A percentile compares a stretch with the other conserved stretches of the same genome.
Conservation (phyloP, 2,113 vertebrate genomes). For the Isurus oxyrinchus region DNA sequence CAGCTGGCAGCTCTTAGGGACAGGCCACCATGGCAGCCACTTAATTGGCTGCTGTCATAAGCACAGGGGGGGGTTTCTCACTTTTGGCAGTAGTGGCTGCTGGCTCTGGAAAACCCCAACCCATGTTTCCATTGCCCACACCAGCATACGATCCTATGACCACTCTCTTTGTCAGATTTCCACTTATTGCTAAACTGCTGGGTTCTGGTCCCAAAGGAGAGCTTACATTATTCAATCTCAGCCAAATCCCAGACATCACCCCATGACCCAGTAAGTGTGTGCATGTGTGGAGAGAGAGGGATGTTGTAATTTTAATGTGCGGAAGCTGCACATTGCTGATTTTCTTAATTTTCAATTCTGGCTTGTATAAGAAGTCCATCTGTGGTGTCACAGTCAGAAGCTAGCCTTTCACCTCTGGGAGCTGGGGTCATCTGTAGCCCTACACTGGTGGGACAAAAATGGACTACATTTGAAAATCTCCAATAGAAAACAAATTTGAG, state of each 20-base stretch:
- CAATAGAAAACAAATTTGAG: not conserved
- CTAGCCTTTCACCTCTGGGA: not conserved
- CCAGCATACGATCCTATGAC: not conserved
- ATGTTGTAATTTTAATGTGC: not conserved
- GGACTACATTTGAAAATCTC: not conserved
- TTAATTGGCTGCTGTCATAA: not conserved
- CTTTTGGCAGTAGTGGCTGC: not conserved
- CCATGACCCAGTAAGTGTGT: not conserved
- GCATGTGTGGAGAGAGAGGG: not conserved
- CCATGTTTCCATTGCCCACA: not conserved
- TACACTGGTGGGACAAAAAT: not conserved
- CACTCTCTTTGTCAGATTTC: not conserved
- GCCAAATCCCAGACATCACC: not conserved
- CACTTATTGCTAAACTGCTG: not conserved
- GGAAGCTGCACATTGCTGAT: not conserved
- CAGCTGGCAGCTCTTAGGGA: not conserved
- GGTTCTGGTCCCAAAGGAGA: not conserved
- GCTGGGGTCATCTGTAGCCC: not conserved
- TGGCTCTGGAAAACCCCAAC: not conserved
- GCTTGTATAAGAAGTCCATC: not conserved
- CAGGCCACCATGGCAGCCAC: too few species aligned
- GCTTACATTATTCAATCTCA: not conserved
- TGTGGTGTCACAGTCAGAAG: not conserved
- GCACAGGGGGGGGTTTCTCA: too few species aligned
- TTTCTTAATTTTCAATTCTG: not conserved